Evolutionary conservation across 2,888 invertebrate species (phyloP).

Genomic region (Acholoe squamosa): DNA sequence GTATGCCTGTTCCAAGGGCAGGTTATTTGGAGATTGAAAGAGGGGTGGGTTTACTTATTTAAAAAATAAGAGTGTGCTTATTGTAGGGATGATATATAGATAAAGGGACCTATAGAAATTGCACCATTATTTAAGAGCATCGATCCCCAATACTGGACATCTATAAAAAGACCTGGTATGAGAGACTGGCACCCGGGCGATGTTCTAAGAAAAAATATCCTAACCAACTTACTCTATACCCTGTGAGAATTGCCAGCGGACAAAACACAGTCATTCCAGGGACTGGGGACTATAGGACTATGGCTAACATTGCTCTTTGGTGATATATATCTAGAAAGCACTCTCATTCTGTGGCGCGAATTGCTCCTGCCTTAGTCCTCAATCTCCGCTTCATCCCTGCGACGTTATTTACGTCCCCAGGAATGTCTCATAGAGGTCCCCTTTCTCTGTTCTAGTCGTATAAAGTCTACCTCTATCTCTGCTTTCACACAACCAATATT

Average conservation of each 20-base stretch:
- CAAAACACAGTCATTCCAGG: background rate
- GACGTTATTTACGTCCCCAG: background rate
- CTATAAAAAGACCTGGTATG: too few relatives aligned
- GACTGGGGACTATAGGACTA: background rate
- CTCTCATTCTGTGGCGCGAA: background rate
- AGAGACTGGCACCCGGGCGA: background rate
- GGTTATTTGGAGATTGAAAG: too few relatives aligned
- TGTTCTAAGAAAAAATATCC: background rate
- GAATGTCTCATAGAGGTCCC: background rate
- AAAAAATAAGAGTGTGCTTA: too few relatives aligned
- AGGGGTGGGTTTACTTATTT: too few relatives aligned
- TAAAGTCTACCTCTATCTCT: background rate
- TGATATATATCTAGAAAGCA: background rate
- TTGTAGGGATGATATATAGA: too few relatives aligned
- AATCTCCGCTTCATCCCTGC: background rate
- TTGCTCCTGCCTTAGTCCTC: slow-evolving; percentile 10
- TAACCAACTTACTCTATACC: background rate
- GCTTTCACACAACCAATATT: background rate
- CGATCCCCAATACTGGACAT: too few relatives aligned
- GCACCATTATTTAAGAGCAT: too few relatives aligned
- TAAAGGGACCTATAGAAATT: too few relatives aligned
- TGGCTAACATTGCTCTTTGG: background rate
- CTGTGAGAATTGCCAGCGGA: background rate
- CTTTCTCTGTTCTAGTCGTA: background rate
- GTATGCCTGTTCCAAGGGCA: too few relatives aligned